Conservation (phyloP, 2,113 vertebrate genomes). For the Antigone vipio region DNA sequence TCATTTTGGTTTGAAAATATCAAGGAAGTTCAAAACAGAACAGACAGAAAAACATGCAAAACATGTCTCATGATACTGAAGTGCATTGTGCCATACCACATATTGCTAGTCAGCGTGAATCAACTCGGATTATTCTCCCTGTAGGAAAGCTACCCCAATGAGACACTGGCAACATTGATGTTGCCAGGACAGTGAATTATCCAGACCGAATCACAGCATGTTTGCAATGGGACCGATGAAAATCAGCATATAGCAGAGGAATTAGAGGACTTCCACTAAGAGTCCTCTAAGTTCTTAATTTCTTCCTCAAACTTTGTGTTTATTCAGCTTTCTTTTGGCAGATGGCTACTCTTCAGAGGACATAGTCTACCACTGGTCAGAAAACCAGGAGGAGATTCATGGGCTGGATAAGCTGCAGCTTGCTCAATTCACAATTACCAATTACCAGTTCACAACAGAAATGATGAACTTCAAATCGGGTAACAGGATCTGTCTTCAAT, state of each 20-base stretch:
- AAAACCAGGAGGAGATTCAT: constrained; percentile 92
- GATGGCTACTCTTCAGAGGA: constrained; percentile 98
- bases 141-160: neutral
- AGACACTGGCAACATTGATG: neutral
- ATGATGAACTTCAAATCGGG: constrained; percentile 96
- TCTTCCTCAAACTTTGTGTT: neutral
- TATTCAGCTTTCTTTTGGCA: constrained; percentile 63
- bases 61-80: neutral
- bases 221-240: neutral
- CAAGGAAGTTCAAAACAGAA: neutral
- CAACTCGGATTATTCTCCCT: neutral
- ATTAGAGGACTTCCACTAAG: neutral
- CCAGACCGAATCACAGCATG: neutral
- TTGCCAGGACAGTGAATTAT: neutral
- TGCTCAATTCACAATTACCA: constrained; percentile 96
- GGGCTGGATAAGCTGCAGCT: constrained; percentile 94
- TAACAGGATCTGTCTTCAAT: constrained; percentile 53
- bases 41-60: neutral
- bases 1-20: neutral
- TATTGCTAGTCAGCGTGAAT: neutral
- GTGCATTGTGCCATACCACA: neutral
- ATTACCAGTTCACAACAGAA: constrained; percentile 90
- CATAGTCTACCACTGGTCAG: constrained; percentile 95
- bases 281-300: neutral
- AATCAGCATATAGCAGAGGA: neutral